These are phyloP conservation scores for Nomada goodeniana DNA, from an alignment of 2,888 invertebrate genomes.

Conservation along the genomic window DNA sequence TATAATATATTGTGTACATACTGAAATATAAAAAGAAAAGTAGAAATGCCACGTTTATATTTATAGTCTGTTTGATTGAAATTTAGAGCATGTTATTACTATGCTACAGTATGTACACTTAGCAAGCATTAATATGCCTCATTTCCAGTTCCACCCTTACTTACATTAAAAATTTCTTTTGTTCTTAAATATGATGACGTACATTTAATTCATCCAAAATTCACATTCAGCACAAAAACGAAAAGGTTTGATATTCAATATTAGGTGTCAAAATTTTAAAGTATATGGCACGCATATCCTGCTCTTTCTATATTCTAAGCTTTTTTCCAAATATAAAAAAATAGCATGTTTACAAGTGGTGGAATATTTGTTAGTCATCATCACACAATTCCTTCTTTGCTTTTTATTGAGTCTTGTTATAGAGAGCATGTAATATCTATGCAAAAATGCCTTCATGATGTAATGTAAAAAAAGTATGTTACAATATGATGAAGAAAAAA, in stretches of 20 bases:
- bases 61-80: conserved; percentile 49
- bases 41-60: conserved; percentile 6
- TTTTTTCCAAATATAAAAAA: conserved; percentile 79
- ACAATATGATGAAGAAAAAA: conserved; percentile 37
- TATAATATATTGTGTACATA: conserved; percentile 44
- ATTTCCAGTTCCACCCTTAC: conserved; percentile 62
- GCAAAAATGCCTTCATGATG: conserved; percentile 38
- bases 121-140: conserved; percentile 76
- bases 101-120: conserved; percentile 83
- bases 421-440: conserved; percentile 60
- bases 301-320: conserved; percentile 70
- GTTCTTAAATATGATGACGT: conserved; percentile 45
- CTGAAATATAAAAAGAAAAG: conserved; percentile 43
- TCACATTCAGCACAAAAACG: conserved; percentile 55
- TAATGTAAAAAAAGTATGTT: conserved; percentile 52
- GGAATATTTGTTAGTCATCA: conserved; percentile 64
- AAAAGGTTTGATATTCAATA: conserved; percentile 64
- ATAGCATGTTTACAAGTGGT: conserved; percentile 78
- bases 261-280: conserved; percentile 69
- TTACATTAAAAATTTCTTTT: conserved; percentile 54
- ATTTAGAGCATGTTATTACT: conserved; percentile 70
- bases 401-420: conserved; percentile 49
- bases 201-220: conserved; percentile 63
- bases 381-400: conserved; percentile 47
- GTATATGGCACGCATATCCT: conserved; percentile 77